Evolutionary conservation across 2,888 invertebrate genomes (phyloP).

Genomic region (Hybos culiciformis): DNA sequence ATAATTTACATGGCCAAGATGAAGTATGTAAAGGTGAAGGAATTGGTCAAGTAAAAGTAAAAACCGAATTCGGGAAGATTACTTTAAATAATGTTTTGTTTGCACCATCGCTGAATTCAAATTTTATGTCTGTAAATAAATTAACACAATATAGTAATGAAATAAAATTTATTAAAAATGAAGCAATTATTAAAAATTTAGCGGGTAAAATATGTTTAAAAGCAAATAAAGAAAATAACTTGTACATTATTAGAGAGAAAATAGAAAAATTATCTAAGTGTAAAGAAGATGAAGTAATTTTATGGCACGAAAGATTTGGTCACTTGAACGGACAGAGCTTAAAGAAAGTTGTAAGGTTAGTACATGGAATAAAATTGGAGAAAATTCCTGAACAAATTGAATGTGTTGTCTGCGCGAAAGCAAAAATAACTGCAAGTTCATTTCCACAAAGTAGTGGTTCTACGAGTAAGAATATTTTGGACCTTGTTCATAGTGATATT

Average conservation of each 20-base stretch:
- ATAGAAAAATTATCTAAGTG: not conserved
- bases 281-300: too few relatives aligned
- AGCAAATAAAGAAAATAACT: not conserved
- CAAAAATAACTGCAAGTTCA: not conserved
- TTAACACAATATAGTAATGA: not conserved
- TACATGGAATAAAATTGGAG: not conserved
- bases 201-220: not conserved
- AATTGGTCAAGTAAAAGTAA: not conserved
- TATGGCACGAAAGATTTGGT: not conserved
- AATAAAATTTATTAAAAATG: not conserved
- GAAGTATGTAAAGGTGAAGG: too few relatives aligned
- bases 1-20: too few relatives aligned
- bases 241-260: not conserved
- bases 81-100: not conserved
- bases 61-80: not conserved
- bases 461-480: not conserved
- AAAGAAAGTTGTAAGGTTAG: not conserved
- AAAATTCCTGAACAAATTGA: not conserved
- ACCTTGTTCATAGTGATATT: constrained; percentile 13
- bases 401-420: not conserved
- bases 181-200: not conserved
- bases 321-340: not conserved
- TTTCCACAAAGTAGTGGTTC: not conserved
- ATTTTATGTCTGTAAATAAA: not conserved
- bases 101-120: not conserved